Evolutionary conservation across 2,797 vertebrate genomes (phyloP), one percentile per base, ranked within the genome.

Genomic region (Peromyscus attwateri): DNA sequence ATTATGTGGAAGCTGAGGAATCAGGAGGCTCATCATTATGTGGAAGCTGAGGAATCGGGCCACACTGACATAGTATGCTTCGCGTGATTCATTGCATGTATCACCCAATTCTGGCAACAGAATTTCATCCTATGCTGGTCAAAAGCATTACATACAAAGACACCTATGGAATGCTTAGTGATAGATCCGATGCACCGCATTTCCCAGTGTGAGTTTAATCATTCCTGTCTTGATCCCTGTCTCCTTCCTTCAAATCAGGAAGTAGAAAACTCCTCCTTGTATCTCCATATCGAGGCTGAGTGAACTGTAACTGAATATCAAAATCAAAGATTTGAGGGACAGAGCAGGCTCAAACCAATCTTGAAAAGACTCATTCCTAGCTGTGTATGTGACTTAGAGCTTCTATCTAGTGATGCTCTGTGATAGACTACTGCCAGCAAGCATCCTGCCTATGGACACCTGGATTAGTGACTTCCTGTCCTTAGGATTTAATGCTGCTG

Each of bases 241-340:
- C 23, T 91, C 27, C 62, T 77, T 31, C 40, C 95, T 94, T 91
- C 37, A 87, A 82, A 71, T 62, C 19, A 62, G 68, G 52, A 92
- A 96, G 29, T 40, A 88, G 93, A 89, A 89, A 92, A 34, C 4
- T 13, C 64, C 9, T 87, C 37, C 34, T 40, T 68, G 4, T 46
- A 52, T 91, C 81, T 80, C 16, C 5, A 16, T 64, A 92, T 34
- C 8, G 62, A 92, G 62, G 3, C 2, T 64, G 21, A 29, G 66
- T 52, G 25, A 95, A 31, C 71, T 52, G 0, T 57, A 75, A 77
- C 3, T 62, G 82, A 83, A 29, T 40, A 89, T 80, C 52, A 94
- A 60, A 92, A 96, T 84, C 37, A 77, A 97, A 37, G 57, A 89
- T 81, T 62, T 91, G 4, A 43, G 71, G 21, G 89, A 13, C 93